Conservation (phyloP, 1,140 invertebrate genomes). For the Drosophila sp. region DNA sequence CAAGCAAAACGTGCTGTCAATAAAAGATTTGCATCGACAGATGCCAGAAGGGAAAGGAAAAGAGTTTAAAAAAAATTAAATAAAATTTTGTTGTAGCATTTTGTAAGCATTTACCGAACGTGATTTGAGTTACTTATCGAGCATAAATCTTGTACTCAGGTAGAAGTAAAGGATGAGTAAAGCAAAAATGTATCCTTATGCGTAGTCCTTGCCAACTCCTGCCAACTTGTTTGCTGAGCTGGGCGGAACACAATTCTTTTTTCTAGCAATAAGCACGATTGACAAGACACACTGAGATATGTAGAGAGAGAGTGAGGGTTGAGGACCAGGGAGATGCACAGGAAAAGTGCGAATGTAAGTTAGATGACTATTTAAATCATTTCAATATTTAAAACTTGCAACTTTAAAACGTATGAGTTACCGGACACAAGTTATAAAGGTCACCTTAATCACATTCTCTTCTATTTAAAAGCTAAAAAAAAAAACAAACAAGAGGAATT, state of each 20-base stretch:
- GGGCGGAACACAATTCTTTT: not conserved
- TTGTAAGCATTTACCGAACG: slow-evolving; percentile 76
- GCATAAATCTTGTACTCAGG: slow-evolving; percentile 48
- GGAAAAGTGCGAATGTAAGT: not conserved
- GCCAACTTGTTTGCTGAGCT: slow-evolving; percentile 39
- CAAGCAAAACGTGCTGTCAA: slow-evolving; percentile 71
- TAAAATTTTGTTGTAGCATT: slow-evolving; percentile 61
- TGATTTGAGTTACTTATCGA: slow-evolving; percentile 75
- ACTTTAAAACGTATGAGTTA: too few species aligned
- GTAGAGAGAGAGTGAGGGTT: not conserved
- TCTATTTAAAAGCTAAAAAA: too few species aligned
- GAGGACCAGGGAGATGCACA: too few species aligned
- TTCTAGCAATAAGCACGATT: slow-evolving; percentile 5
- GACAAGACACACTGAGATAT: not conserved
- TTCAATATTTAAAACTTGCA: not conserved
- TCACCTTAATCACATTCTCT: too few species aligned
- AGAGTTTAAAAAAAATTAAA: slow-evolving; percentile 5
- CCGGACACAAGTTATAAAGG: too few species aligned
- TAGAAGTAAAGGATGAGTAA: slow-evolving; percentile 19
- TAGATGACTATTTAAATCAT: not conserved
- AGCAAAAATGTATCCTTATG: slow-evolving; percentile 16
- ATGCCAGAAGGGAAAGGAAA: slow-evolving; percentile 26
- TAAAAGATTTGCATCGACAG: slow-evolving; percentile 71
- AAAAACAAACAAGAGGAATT: too few species aligned
- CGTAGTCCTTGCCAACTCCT: slow-evolving; percentile 31